phyloP scores from a whole-genome alignment of 2,888 invertebrate genomes.

The Tortrix viridana region DNA sequence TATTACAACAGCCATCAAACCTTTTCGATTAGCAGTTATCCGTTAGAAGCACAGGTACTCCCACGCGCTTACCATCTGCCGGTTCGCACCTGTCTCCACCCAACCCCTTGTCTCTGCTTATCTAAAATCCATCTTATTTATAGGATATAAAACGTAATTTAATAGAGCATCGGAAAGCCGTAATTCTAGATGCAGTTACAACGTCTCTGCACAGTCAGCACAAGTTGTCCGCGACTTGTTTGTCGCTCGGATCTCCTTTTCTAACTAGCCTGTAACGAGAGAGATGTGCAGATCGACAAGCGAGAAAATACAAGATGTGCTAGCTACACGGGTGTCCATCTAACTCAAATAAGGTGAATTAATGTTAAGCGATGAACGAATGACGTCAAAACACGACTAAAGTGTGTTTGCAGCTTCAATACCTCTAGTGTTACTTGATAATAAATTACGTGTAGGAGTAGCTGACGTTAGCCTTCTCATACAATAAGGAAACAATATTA shows the following conservation, averaged over 20 bases:
- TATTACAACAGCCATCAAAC: background rate
- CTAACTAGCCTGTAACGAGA: too few species aligned
- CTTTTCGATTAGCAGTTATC: background rate
- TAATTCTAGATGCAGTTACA: too few species aligned
- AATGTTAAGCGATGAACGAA: background rate
- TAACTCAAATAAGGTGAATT: background rate
- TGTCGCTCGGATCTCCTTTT: too few species aligned
- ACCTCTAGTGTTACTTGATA: too few species aligned
- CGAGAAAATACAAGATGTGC: too few species aligned
- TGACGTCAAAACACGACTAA: background rate
- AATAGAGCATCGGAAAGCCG: background rate
- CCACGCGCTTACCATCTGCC: constrained; percentile 54
- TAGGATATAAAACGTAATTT: background rate
- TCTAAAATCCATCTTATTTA: background rate
- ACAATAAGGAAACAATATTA: constrained; percentile 11
- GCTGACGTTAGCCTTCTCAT: background rate
- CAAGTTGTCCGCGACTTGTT: too few species aligned
- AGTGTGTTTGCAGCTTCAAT: too few species aligned
- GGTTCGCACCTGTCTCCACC: constrained; percentile 45
- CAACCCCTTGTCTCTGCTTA: constrained; percentile 7
- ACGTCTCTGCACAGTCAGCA: too few species aligned
- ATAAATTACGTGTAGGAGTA: too few species aligned
- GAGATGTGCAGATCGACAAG: too few species aligned
- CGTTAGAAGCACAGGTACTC: constrained; percentile 2
- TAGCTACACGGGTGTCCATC: background rate